These are phyloP conservation scores for Athalia cordata DNA, from an alignment of 2,888 invertebrate species.

Conservation along the genomic window DNA sequence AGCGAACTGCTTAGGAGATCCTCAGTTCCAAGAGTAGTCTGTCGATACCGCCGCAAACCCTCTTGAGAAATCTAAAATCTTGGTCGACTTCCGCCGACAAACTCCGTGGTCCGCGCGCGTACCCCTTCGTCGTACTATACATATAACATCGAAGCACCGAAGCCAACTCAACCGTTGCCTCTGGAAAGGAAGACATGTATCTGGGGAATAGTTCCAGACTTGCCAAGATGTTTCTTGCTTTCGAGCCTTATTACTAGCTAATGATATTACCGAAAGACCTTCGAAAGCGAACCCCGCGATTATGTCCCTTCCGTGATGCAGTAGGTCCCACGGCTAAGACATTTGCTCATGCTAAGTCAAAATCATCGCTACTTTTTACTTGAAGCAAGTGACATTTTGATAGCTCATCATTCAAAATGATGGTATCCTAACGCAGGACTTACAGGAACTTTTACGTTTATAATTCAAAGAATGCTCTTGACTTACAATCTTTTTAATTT, in stretches of 20 bases:
- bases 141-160: conserved; percentile 29
- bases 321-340: no score
- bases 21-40: conserved; percentile 18
- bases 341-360: no score
- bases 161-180: conserved; percentile 36
- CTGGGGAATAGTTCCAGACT: conserved; percentile 42
- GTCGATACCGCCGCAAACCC: conserved; percentile 39
- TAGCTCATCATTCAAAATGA: no score
- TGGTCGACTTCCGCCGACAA: conserved; percentile 33
- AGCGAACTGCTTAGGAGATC: conserved; percentile 32
- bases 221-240: conserved; percentile 33
- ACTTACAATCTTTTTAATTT: no score
- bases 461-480: no score
- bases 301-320: neutral
- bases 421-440: no score
- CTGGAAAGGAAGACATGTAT: conserved; percentile 33
- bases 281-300: neutral
- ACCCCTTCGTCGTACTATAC: conserved; percentile 1
- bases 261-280: conserved; percentile 20
- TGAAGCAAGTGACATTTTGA: no score
- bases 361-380: no score
- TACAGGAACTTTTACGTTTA: no score
- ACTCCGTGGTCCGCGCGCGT: conserved; percentile 13
- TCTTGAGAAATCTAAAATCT: conserved; percentile 43
- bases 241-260: conserved; percentile 36